Evolutionary conservation across 2,113 vertebrate genomes (phyloP), one percentile per base, ranked within the genome.

Genomic region (Talpa occidentalis): DNA sequence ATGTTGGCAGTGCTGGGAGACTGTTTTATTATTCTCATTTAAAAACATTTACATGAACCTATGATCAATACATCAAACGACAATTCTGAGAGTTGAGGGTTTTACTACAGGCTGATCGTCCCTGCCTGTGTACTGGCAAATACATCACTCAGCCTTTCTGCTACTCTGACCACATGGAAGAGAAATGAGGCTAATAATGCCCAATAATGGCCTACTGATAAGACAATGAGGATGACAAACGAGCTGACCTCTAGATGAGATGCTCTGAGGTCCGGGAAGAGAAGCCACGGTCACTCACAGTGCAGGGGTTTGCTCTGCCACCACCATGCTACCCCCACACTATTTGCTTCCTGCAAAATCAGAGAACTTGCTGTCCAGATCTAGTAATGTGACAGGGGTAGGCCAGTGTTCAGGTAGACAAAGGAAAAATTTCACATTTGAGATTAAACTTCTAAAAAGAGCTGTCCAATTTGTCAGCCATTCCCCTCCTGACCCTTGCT

Each of bases 401-500:
- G 30, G 60, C 60, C 37, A 47, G 14, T 54, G 28, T 90, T 94
- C 24, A 6, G 6, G 42, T 24, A 86, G 91, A 91, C 80, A 93
- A 85, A n/a, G 12, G 15, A 7, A 42, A 59, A 92, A 69, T 76
- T 66, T 72, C 85, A 67, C 82, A 54, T 70, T 74, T 26, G 52
- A 96, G 85, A 92, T 91, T 62, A 90, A 90, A 85, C 37, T 70
- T 92, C 49, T 72, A 54, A 85, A 78, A 86, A 52, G 93, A 88
- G 73, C 78, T 88, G 81, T 91, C 73, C 56, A 52, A 70, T 96
- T 94, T 95, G 82, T 77, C 76, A 93, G 81, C 42, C 0, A 0
- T 73, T 88, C 72, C 24, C 76, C 62, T 93, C 47, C 78, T 92
- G 95, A 93, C 88, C 91, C 92, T 70, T 81, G 47, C 52, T 3